phyloP scores from a whole-genome alignment of 1,140 invertebrate species.

The Xylocopa sonorina region DNA sequence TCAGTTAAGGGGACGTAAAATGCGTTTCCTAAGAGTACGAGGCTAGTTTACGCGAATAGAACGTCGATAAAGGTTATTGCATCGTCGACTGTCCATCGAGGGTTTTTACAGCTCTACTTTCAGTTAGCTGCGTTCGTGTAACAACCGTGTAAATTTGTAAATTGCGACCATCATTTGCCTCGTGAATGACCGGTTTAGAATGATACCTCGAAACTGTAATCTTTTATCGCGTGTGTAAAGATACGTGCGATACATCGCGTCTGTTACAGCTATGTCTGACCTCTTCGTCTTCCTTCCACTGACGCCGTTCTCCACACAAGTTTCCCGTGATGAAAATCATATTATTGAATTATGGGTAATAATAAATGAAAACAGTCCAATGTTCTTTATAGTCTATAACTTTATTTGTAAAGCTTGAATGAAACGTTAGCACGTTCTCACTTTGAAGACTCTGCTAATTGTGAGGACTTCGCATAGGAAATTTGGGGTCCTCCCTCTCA shows the following conservation, averaged over 20 bases:
- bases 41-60: no score
- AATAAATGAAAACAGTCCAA: no score
- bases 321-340: slow-evolving; percentile 2
- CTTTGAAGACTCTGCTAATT: no score
- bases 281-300: background rate
- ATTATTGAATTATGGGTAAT: no score
- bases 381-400: no score
- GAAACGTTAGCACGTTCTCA: no score
- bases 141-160: slow-evolving; percentile 35
- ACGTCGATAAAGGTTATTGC: background rate
- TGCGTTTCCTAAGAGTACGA: no score
- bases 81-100: background rate
- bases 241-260: slow-evolving; percentile 9
- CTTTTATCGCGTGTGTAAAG: slow-evolving; percentile 17
- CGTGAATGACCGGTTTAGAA: slow-evolving; percentile 14
- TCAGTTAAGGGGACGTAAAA: no score
- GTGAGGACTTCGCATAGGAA: no score
- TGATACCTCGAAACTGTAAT: slow-evolving; percentile 24
- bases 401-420: no score
- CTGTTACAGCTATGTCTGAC: slow-evolving; percentile 13
- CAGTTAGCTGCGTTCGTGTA: background rate
- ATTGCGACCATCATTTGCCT: background rate
- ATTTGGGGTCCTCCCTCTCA: no score
- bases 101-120: slow-evolving; percentile 17
- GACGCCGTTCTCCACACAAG: background rate